Evolutionary conservation across 1,140 invertebrate species (phyloP).

Genomic region (Penaeus indicus): DNA sequence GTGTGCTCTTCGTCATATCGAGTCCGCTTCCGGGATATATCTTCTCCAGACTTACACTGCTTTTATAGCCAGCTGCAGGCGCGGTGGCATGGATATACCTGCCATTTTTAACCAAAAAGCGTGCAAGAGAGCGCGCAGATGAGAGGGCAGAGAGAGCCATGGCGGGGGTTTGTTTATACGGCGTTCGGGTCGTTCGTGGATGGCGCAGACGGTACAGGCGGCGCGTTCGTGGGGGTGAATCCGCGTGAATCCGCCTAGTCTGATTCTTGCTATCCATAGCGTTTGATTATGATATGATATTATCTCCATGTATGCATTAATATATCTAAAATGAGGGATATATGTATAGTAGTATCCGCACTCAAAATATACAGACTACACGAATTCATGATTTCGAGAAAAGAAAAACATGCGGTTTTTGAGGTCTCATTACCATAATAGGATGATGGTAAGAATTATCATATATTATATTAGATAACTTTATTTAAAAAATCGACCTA

Average conservation of each 20-base stretch:
- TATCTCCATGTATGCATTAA: neutral
- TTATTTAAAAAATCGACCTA: no score
- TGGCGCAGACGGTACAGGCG: no score
- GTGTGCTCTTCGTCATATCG: neutral
- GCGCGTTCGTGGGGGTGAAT: neutral
- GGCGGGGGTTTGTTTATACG: no score
- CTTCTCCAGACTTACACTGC: constrained; percentile 15
- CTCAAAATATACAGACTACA: no score
- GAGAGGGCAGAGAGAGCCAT: neutral
- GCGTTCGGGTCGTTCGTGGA: no score
- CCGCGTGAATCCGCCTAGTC: neutral
- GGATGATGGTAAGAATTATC: no score
- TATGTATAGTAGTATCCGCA: neutral
- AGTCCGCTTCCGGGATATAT: constrained; percentile 29
- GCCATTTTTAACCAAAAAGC: neutral
- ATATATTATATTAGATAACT: no score
- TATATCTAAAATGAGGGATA: neutral
- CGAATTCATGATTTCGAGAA: no score
- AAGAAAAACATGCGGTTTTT: no score
- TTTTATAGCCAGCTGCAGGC: neutral
- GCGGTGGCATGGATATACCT: neutral
- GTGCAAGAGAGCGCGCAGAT: neutral
- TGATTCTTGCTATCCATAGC: neutral
- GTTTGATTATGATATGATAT: neutral
- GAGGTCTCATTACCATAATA: no score